Evolutionary conservation across 2,888 invertebrate species (phyloP), one percentile per base, ranked within the genome.

Genomic region (Choristoneura rosaceana): DNA sequence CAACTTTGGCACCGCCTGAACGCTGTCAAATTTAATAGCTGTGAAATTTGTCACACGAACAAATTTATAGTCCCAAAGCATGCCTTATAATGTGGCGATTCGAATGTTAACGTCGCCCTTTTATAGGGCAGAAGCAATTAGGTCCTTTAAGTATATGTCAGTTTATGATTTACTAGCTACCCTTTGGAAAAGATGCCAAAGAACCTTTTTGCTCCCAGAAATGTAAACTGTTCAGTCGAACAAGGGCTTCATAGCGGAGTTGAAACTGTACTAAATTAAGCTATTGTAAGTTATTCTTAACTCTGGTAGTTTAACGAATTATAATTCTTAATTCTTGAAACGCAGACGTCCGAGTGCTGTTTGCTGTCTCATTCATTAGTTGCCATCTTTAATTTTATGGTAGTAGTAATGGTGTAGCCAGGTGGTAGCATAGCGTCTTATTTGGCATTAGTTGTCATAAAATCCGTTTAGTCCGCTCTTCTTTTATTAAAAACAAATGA

Each of bases 21-120:
- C 55, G 45, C 71, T 59, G 45, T 67, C 71, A 62, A 58, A 55
- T 66, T 50, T 65, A 60, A 70, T 60, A 50, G 59, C 64, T 50
- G 8, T 50, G 15, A 41, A 65, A 60, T 61, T 43, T 61, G 38
- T 69, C 69, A 58, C 25, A 41, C 34, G 33, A 14, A 17, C 43
- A 38, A 70, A 70, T 66, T 59, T 71, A 66, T 61, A 71, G 71
- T 59, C 45, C 15, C 33, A 33, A 71, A 71, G 62, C 45, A 38
- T 62, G 67, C 62, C 62, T 58, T 45, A n/a, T 43, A 38, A 45
- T 45, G 63, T 63, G 55, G 50, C 64, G 25, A 45, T 61, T 47
- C 25, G 62, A 67, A 67, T 59, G 38, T 71, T 70, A 60, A 70
- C 33, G 60, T 66, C 33, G 61, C 60, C 65, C 65, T 60, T 25